Evolutionary conservation across 2,888 invertebrate species (phyloP).

Genomic region (Seira ritae): DNA sequence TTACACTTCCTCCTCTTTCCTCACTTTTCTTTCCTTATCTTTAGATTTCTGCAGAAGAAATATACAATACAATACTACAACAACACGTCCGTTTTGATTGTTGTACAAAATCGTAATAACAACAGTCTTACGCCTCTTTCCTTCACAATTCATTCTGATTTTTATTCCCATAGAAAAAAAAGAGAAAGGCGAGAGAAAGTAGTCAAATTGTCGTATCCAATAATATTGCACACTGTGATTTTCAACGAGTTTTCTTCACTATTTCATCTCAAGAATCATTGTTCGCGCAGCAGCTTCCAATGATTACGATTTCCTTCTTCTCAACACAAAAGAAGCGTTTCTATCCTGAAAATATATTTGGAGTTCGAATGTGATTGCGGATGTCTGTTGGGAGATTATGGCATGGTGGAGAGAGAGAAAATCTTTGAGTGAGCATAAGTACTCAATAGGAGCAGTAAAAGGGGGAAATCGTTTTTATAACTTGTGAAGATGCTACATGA

Average conservation of each 20-base stretch:
- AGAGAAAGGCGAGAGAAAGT: slow-evolving; percentile 23
- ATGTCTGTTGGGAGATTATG: slow-evolving; percentile 54
- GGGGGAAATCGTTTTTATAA: slow-evolving; percentile 34
- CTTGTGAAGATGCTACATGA: slow-evolving; percentile 32
- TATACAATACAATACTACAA: background rate
- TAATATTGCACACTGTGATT: slow-evolving; percentile 47
- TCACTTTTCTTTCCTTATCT: background rate
- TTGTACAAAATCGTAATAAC: slow-evolving; percentile 20
- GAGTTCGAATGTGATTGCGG: slow-evolving; percentile 33
- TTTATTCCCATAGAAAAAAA: slow-evolving; percentile 1
- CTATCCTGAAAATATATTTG: background rate
- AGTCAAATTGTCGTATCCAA: slow-evolving; percentile 54
- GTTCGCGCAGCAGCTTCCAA: slow-evolving; percentile 22
- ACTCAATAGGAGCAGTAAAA: slow-evolving; percentile 29
- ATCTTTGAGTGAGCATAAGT: slow-evolving; percentile 14
- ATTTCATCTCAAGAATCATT: slow-evolving; percentile 13
- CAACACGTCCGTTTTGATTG: slow-evolving; percentile 23
- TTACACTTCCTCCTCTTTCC: slow-evolving; percentile 25
- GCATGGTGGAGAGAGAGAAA: slow-evolving; percentile 25
- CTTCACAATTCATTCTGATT: slow-evolving; percentile 35
- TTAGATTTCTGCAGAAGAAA: background rate
- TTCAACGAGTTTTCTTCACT: slow-evolving; percentile 36
- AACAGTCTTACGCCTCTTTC: slow-evolving; percentile 17
- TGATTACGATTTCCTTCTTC: slow-evolving; percentile 46
- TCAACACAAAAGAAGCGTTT: slow-evolving; percentile 42